phyloP scores from a whole-genome alignment of 2,113 vertebrate genomes.

The Calypte anna region DNA sequence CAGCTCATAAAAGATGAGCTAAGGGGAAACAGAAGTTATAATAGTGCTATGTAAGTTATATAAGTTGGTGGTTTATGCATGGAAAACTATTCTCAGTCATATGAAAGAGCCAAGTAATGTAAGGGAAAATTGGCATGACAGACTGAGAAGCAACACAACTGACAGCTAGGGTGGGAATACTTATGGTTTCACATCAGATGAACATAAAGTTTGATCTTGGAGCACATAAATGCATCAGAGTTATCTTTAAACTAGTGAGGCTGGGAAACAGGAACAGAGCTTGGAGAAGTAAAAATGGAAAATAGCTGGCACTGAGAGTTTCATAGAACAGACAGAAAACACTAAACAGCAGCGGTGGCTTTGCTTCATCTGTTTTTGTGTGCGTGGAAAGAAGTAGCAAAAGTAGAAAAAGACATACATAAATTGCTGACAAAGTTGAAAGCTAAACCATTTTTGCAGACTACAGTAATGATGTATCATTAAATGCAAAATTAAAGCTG shows the following conservation, averaged over 20 bases:
- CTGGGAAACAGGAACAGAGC: slow-evolving; percentile 24
- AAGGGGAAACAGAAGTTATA: not conserved
- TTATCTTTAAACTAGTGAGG: slow-evolving; percentile 32
- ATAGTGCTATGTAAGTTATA: not conserved
- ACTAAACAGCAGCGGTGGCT: not conserved
- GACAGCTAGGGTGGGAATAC: not conserved
- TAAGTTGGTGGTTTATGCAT: not conserved
- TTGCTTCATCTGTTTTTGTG: not conserved
- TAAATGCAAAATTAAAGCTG: not conserved
- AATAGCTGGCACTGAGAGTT: slow-evolving; percentile 18
- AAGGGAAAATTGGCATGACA: not conserved
- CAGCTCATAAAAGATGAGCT: not conserved
- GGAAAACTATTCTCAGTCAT: not conserved
- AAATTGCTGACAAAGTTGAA: not conserved
- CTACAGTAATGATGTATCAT: not conserved
- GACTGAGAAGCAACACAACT: not conserved
- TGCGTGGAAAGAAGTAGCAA: not conserved
- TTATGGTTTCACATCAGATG: not conserved
- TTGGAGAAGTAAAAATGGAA: slow-evolving; percentile 32
- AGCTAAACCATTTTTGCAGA: not conserved
- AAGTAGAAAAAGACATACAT: not conserved
- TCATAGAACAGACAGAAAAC: slow-evolving; percentile 28
- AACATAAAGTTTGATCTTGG: not conserved
- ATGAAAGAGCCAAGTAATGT: not conserved
- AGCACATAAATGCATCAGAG: not conserved